Percentiles rank a stretch among this genome's conserved stretches.
phyloP scores from a whole-genome alignment of 2,888 invertebrate genomes.

The Chalcis sispes region DNA sequence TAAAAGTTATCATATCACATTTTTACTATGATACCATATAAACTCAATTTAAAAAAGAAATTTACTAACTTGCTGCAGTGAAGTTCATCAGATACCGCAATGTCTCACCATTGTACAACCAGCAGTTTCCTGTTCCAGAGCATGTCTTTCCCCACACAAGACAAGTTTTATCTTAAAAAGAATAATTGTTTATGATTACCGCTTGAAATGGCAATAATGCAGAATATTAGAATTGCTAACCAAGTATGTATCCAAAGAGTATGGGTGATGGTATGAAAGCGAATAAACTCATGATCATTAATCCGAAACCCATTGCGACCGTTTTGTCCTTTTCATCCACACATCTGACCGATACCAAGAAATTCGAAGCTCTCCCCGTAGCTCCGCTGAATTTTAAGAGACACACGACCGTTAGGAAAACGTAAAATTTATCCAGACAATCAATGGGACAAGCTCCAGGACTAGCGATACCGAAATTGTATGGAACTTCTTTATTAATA shows the following conservation, averaged over 20 bases:
- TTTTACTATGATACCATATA: too few species aligned
- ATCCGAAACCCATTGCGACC: conserved; percentile 83
- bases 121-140: conserved; percentile 83
- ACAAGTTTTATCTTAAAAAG: conserved; percentile 80
- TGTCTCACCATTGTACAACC: conserved; percentile 83
- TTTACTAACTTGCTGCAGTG: conserved; percentile 79
- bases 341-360: conserved; percentile 81
- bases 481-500: conserved; percentile 46
- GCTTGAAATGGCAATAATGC: conserved; percentile 4
- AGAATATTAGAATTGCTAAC: conserved; percentile 70
- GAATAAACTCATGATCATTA: conserved; percentile 83
- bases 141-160: conserved; percentile 86
- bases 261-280: conserved; percentile 88
- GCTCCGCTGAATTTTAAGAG: conserved; percentile 80
- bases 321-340: conserved; percentile 86
- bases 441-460: conserved; percentile 79
- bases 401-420: conserved; percentile 78
- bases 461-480: conserved; percentile 72
- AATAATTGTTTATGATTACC: not conserved
- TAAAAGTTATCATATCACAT: too few species aligned
- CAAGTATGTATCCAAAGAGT: conserved; percentile 84
- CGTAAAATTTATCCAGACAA: conserved; percentile 78
- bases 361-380: conserved; percentile 81
- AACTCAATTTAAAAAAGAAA: too few species aligned
- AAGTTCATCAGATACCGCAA: conserved; percentile 82